Conservation (phyloP, 2,888 invertebrate species). For the Spicauda simplicius region DNA sequence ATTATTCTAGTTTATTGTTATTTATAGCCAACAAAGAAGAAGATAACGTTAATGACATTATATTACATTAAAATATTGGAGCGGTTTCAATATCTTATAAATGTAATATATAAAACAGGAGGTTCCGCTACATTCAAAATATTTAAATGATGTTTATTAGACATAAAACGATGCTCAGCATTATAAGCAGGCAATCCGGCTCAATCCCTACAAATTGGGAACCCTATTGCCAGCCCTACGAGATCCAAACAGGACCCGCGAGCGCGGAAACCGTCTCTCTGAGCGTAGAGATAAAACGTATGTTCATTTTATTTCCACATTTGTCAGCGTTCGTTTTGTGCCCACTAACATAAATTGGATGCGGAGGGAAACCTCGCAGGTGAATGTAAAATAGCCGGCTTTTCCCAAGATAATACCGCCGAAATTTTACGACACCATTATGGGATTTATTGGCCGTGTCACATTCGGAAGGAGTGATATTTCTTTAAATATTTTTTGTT, state of each 20-base stretch:
- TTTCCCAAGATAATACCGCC: constrained; percentile 82
- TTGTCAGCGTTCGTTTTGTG: constrained; percentile 85
- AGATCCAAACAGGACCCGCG: constrained; percentile 33
- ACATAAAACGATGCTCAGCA: not conserved
- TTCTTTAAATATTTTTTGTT: constrained; percentile 63
- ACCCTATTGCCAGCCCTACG: constrained; percentile 14
- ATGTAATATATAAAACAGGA: not conserved
- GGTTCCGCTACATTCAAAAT: not conserved
- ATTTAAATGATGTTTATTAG: not conserved
- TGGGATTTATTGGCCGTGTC: constrained; percentile 81
- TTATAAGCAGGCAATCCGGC: constrained; percentile 6
- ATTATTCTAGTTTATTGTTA: no score
- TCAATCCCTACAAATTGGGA: not conserved
- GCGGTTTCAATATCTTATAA: no score
- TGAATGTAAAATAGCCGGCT: constrained; percentile 84
- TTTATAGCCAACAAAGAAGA: no score
- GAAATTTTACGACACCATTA: constrained; percentile 84
- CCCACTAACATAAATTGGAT: constrained; percentile 85
- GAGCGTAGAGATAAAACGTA: constrained; percentile 81
- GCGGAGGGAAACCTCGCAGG: constrained; percentile 82
- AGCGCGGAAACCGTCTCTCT: constrained; percentile 71
- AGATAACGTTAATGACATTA: no score
- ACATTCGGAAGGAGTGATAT: constrained; percentile 74
- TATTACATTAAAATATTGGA: no score
- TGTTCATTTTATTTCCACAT: constrained; percentile 84